Conservation (phyloP, 2,113 vertebrate species). For the Ceyx margarethae region DNA sequence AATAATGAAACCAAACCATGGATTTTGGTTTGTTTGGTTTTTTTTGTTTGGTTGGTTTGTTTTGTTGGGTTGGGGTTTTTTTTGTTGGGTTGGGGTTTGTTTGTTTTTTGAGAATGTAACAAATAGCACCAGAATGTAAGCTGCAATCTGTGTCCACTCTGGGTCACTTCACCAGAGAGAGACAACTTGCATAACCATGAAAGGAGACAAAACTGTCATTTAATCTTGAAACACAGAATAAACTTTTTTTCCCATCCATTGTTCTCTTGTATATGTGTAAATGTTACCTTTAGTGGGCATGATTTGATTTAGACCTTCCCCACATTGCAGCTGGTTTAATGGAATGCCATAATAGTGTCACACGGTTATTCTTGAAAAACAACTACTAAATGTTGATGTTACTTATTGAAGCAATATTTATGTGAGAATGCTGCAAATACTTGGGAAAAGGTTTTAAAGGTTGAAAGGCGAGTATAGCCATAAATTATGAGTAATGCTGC, state of each 20-base stretch:
- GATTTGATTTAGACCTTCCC: constrained; percentile 57
- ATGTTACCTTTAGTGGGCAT: not conserved
- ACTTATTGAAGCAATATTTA: constrained; percentile 72
- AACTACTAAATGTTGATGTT: constrained; percentile 69
- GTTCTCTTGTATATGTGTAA: constrained; percentile 46
- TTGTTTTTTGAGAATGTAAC: not conserved
- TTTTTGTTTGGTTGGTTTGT: no score
- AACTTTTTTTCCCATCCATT: constrained; percentile 57
- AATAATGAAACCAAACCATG: not conserved
- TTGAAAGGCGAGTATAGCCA: constrained; percentile 57
- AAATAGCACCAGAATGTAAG: not conserved
- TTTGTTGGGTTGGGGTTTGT: no score
- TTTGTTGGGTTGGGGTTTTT: no score
- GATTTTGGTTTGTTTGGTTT: not conserved
- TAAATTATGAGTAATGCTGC: constrained; percentile 67
- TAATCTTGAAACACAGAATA: constrained; percentile 69
- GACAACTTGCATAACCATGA: constrained; percentile 57
- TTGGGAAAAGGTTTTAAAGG: constrained; percentile 70
- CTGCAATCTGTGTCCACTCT: constrained; percentile 3
- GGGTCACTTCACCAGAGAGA: constrained; percentile 59
- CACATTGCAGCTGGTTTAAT: constrained; percentile 65
- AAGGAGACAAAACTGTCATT: constrained; percentile 67
- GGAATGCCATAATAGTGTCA: constrained; percentile 71
- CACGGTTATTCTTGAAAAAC: constrained; percentile 72
- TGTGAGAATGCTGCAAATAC: constrained; percentile 71